Evolutionary conservation across 2,888 invertebrate genomes (phyloP), one percentile per base, ranked within the genome.

Genomic region (Pollenia amentaria): DNA sequence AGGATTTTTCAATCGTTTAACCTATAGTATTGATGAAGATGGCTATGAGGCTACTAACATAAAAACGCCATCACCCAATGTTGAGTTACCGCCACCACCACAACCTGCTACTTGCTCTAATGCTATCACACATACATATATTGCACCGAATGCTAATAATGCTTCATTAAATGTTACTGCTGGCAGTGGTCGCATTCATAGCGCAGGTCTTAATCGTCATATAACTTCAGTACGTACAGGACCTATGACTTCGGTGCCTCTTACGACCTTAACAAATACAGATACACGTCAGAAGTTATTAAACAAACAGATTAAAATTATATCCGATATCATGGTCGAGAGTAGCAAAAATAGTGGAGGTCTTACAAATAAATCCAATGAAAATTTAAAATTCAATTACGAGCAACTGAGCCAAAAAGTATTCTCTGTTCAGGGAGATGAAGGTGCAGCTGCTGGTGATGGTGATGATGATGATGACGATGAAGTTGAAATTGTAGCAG

Each of bases 1-100:
- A 88, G 91, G 91, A 79, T 91, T 90, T 83, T 91, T 91, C 84
- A 91, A 89, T 90, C 91, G 91, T 83, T 89, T 90, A 87, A 90
- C 90, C 69, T 90, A 89, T 84, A 91, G 91, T 87, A 91, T 91
- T 89, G 91, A 91, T 88, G 91, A 91, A 86, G 90, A 90, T 64
- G 88, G 86, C 1, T 88, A 84, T 53, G 86, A 88, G 46, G 70
- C 82, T 48, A 42, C 81, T 11, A 60, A 29, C 29, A 29, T 78
- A 18, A 85, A 84, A 69, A 73, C 84, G 10, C 60, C 53, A 64
- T 80, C 82, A 12, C 69, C 78, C 14, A 62, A 48, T 70, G 75
- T 85, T 76, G 85, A 84, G 6, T 3, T 48, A 42, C n/a, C 72
- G 12, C n/a, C 84, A 80, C 12, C 83, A 57, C n/a, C 81, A 70